Evolutionary conservation across 2,113 vertebrate species (phyloP).

Genomic region (Lophotis ruficrista): DNA sequence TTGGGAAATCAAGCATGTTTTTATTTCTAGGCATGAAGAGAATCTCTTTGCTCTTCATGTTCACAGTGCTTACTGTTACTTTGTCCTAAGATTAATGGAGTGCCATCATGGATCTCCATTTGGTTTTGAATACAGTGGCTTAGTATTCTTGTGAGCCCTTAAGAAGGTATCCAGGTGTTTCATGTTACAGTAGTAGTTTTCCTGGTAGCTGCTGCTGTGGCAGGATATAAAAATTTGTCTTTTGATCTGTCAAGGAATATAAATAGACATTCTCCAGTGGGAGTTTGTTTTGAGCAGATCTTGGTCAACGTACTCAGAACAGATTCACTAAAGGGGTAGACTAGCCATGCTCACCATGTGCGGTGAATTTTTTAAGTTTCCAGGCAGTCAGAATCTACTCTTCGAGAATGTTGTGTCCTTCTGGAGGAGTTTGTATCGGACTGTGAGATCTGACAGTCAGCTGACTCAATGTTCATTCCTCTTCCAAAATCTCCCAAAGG

Average conservation of each 20-base stretch:
- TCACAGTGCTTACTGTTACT: background rate
- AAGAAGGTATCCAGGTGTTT: slow-evolving; percentile 9
- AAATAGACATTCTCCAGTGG: background rate
- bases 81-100: slow-evolving; percentile 2
- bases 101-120: background rate
- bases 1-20: background rate
- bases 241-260: background rate
- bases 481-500: background rate
- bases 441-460: background rate
- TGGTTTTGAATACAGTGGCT: background rate
- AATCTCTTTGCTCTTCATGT: background rate
- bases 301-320: accelerated
- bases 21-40: background rate
- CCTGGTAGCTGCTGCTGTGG: background rate
- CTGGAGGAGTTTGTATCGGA: background rate
- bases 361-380: background rate
- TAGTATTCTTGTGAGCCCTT: background rate
- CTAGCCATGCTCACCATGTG: background rate
- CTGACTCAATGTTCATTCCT: background rate
- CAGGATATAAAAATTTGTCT: background rate
- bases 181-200: background rate
- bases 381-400: background rate
- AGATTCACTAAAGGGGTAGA: background rate
- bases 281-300: background rate
- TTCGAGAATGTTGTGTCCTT: background rate